Conservation (phyloP, 1,140 invertebrate genomes). For the Andricus grossulariae region DNA sequence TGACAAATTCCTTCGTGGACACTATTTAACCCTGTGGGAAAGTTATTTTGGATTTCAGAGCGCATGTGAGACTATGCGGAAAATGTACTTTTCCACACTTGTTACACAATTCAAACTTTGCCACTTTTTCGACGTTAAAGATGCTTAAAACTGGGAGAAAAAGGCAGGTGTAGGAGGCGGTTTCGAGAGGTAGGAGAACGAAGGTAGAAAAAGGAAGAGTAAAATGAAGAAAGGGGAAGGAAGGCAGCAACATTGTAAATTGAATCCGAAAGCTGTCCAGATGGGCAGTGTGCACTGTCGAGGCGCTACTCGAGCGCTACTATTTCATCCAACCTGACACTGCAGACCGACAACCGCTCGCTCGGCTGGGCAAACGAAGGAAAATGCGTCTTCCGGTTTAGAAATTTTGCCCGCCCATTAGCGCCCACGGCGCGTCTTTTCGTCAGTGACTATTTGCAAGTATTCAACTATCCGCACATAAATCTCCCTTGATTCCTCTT, state of each 20-base stretch:
- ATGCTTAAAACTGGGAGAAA: conserved; percentile 32
- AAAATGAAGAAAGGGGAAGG: conserved; percentile 20
- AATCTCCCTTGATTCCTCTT: conserved; percentile 18
- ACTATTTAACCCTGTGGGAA: no score
- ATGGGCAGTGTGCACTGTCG: conserved; percentile 49
- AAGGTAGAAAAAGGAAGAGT: conserved; percentile 28
- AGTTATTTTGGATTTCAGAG: no score
- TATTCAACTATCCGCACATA: conserved; percentile 1
- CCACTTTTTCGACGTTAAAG: not conserved
- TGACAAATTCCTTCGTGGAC: no score
- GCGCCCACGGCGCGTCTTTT: conserved; percentile 40
- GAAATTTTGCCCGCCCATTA: conserved; percentile 52
- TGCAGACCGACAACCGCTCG: conserved; percentile 32
- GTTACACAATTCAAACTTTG: no score
- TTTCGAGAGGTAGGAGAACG: conserved; percentile 40
- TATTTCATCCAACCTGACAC: conserved; percentile 61
- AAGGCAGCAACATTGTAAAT: conserved; percentile 58
- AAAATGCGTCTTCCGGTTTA: conserved; percentile 55
- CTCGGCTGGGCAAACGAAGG: conserved; percentile 54
- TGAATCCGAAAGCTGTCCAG: conserved; percentile 61
- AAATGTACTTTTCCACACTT: no score
- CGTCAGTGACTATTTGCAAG: not conserved
- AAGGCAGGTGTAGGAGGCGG: conserved; percentile 56
- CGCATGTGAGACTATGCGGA: no score
- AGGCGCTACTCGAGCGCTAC: conserved; percentile 55